Evolutionary conservation across 2,888 invertebrate genomes (phyloP), one percentile per base, ranked within the genome.

Genomic region (Scelioninae gen. 1): DNA sequence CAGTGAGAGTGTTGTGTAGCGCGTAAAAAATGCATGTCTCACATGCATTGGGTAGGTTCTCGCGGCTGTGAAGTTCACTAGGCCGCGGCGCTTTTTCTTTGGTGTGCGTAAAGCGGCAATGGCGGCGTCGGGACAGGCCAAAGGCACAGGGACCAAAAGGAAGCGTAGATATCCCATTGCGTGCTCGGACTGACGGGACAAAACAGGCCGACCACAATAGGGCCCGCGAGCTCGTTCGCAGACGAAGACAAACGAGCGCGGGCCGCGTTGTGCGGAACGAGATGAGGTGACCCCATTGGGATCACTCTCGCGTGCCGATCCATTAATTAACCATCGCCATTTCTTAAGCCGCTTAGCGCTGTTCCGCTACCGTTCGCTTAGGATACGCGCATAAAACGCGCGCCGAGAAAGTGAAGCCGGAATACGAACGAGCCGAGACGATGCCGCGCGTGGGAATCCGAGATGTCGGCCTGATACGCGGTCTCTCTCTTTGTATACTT

Each of bases 101-200:
- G 13, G 38, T 62, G 63, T 13, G 58, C 60, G 63, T 79, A 53
- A 51, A 47, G 31, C n/a, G 62, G 78, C 74, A 88, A 89, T 88
- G 89, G 90, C 90, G 89, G 89, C 88, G 85, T 86, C 86, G 86
- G 86, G 85, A 87, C 85, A 86, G 85, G 87, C 58, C 56, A 75
- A 65, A 75, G 88, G 86, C 88, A 81, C 78, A 82, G 80, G 85
- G 82, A 86, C 87, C 88, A 88, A 90, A 91, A 91, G 90, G 88
- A 90, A 89, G 89, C 90, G 88, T 90, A 89, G 91, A 92, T 91
- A 92, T 92, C 91, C 89, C 91, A 89, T 92, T 92, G 91, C 92
- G 76, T 45, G 66, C 83, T 83, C 86, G 90, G 91, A 92, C 91
- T 92, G 92, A 92, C 91, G 92, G 92, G 91, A 92, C 92, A 92